Conservation (phyloP, 2,797 vertebrate genomes). For the Uromys caudimaculatus region DNA sequence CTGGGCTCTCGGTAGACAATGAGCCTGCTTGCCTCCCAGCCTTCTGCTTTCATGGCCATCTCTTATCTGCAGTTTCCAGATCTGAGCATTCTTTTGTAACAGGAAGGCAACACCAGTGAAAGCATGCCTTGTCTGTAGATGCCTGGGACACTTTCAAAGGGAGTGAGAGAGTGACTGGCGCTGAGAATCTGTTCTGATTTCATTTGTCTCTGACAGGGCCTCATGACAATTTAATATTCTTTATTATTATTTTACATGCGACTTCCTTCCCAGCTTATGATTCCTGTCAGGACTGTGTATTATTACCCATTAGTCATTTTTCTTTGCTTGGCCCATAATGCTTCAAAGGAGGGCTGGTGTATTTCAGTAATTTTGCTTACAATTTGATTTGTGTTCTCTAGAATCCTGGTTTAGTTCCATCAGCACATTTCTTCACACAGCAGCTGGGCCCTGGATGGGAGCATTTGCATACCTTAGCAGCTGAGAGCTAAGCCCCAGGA, state of each 20-base stretch:
- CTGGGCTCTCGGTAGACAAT: not conserved
- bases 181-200: slow-evolving; percentile 73
- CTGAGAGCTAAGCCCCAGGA: slow-evolving; percentile 68
- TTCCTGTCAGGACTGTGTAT: slow-evolving; percentile 78
- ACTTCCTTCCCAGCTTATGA: slow-evolving; percentile 81
- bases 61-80: not conserved
- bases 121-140: slow-evolving; percentile 14
- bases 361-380: slow-evolving; percentile 80
- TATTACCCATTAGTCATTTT: slow-evolving; percentile 82
- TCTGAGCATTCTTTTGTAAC: slow-evolving; percentile 10
- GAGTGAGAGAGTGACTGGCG: slow-evolving; percentile 40
- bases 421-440: slow-evolving; percentile 75
- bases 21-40: not conserved
- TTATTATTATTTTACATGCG: slow-evolving; percentile 82
- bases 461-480: slow-evolving; percentile 79
- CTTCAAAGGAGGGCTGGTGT: slow-evolving; percentile 74
- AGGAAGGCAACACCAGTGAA: not conserved
- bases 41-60: not conserved
- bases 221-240: slow-evolving; percentile 81
- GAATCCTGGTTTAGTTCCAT: slow-evolving; percentile 78
- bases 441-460: slow-evolving; percentile 75
- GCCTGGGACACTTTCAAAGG: slow-evolving; percentile 66
- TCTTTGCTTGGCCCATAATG: slow-evolving; percentile 71
- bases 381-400: slow-evolving; percentile 82
- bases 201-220: slow-evolving; percentile 73